Evolutionary conservation across 2,888 invertebrate genomes (phyloP).

Genomic region (Dascillus cervinus): DNA sequence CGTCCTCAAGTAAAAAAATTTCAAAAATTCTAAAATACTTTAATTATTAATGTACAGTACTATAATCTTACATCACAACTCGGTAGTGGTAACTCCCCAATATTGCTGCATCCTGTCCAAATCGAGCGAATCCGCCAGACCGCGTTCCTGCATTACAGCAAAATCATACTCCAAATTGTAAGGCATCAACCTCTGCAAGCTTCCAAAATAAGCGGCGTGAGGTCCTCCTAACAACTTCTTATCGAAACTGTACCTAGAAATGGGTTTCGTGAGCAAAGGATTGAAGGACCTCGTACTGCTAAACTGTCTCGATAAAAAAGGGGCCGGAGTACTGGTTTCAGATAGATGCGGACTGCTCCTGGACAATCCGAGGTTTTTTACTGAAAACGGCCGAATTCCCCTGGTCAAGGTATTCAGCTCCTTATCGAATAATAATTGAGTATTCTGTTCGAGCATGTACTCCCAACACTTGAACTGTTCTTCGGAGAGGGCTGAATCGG

Average conservation of each 20-base stretch:
- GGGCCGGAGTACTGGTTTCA: slow-evolving; percentile 38
- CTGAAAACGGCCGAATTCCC: slow-evolving; percentile 49
- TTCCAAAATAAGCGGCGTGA: slow-evolving; percentile 82
- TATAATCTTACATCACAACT: slow-evolving; percentile 60
- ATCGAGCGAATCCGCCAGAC: slow-evolving; percentile 67
- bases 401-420: slow-evolving; percentile 73
- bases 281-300: slow-evolving; percentile 76
- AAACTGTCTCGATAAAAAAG: slow-evolving; percentile 66
- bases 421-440: slow-evolving; percentile 79
- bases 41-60: no score
- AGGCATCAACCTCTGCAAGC: slow-evolving; percentile 75
- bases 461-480: slow-evolving; percentile 92
- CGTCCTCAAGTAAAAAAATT: no score
- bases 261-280: slow-evolving; percentile 50
- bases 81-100: slow-evolving; percentile 86
- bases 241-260: slow-evolving; percentile 51
- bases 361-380: slow-evolving; percentile 54
- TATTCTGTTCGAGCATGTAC: slow-evolving; percentile 87
- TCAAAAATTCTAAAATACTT: no score
- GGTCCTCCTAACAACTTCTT: slow-evolving; percentile 65
- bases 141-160: slow-evolving; percentile 72
- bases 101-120: slow-evolving; percentile 84
- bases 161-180: slow-evolving; percentile 79
- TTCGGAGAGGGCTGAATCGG: slow-evolving; percentile 59
- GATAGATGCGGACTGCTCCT: slow-evolving; percentile 64